Conservation (phyloP, 2,888 invertebrate species). For the Oegoconia quadripuncta region DNA sequence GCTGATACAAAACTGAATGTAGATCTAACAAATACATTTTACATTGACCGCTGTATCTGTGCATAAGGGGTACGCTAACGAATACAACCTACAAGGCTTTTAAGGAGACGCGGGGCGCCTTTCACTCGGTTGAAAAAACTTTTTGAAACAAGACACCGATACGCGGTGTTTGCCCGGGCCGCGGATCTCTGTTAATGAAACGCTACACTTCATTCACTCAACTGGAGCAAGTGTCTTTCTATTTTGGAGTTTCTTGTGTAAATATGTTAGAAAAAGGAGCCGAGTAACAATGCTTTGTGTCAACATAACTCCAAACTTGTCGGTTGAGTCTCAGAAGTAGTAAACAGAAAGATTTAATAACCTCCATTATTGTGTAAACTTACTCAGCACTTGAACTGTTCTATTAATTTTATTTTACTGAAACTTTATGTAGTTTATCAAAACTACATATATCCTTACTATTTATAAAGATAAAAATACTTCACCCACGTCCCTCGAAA, state of each 20-base stretch:
- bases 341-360: constrained; percentile 8
- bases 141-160: constrained; percentile 68
- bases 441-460: no score
- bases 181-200: constrained; percentile 61
- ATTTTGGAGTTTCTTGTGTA: constrained; percentile 30
- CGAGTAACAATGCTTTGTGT: constrained; percentile 16
- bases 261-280: constrained; percentile 21
- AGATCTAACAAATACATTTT: no score
- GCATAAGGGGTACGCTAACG: constrained; percentile 56
- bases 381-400: no score
- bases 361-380: neutral
- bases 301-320: constrained; percentile 10
- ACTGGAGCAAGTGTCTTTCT: constrained; percentile 48
- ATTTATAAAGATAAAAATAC: no score
- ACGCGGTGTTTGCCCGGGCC: constrained; percentile 53
- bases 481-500: no score
- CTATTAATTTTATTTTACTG: no score
- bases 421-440: no score
- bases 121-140: constrained; percentile 60
- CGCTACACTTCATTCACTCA: constrained; percentile 65
- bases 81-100: constrained; percentile 67
- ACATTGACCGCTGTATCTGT: constrained; percentile 46
- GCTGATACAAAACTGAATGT: no score
- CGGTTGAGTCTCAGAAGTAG: constrained; percentile 1
- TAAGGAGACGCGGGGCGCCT: constrained; percentile 67